Conservation (phyloP, 2,888 invertebrate genomes). For the Heliconius erato region DNA sequence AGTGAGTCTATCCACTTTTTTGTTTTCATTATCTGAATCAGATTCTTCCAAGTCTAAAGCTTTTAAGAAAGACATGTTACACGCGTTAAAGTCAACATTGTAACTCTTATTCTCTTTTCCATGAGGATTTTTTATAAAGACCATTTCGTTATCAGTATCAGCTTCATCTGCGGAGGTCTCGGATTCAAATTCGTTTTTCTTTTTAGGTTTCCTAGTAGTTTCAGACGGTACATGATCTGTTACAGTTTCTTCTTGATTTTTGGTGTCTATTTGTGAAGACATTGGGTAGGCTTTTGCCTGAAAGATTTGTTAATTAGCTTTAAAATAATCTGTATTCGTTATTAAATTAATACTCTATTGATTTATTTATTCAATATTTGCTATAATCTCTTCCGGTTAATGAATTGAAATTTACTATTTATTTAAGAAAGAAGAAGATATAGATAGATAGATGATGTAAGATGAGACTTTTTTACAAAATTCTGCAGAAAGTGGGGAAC, state of each 20-base stretch:
- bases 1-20: conserved; percentile 89
- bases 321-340: background rate
- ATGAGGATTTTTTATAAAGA: conserved; percentile 83
- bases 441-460: no score
- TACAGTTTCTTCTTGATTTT: conserved; percentile 64
- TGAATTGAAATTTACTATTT: no score
- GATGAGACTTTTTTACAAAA: no score
- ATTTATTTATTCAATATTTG: background rate
- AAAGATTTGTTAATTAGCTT: conserved; percentile 44
- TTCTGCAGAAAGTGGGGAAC: no score
- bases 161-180: conserved; percentile 87
- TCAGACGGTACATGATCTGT: conserved; percentile 60
- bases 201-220: conserved; percentile 64
- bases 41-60: conserved; percentile 88
- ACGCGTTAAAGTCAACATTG: conserved; percentile 73
- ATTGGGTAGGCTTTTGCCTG: conserved; percentile 87
- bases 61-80: conserved; percentile 82
- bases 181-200: conserved; percentile 79
- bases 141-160: conserved; percentile 86
- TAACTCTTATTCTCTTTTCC: conserved; percentile 69
- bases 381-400: background rate
- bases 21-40: conserved; percentile 91
- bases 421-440: no score
- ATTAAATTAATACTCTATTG: background rate
- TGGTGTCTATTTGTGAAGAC: conserved; percentile 74